Base-by-base conservation (phyloP, 2,113 vertebrate genomes). In the Orcinus orca region DNA sequence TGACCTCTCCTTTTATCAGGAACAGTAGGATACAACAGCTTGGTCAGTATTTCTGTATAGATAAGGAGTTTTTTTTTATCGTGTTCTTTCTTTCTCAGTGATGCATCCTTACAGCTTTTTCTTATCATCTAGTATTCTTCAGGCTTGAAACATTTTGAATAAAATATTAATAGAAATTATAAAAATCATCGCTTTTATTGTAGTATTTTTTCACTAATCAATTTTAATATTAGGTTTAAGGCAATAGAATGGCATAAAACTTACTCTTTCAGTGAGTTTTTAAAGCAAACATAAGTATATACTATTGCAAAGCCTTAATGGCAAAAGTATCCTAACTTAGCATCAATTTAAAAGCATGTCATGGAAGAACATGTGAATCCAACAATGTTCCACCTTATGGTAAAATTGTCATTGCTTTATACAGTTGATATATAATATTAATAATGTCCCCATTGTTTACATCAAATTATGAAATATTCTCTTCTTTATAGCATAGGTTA, bases 1-100 rank as follows among this genome's bases (percentile, higher is more conserved):
- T 97, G 98, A 98, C 97, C 91, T 98, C 95, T 97, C 82, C 90
- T 97, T 98, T 97, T 95, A 98, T 97, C 92, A 93, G 88, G 15
- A 97, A 76, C 77, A 90, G 92, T 84, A 70, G 74, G 82, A 93
- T 91, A 93, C 0, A 96, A 96, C 70, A 97, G 95, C 71, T 71
- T 90, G 93, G 85, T 50, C 20, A 88, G 95, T 97, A 97, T 92
- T 98, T 93, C 91, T 68, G 50, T 70, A 63, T 33, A 90, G 94
- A 97, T 98, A 98, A 97, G 91, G 53, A 97, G 36, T 2, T 15
- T 58, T 67, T 71, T 71, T 73, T 93, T 68, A 8, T 18, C 31
- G 2, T 86, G 31, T n/a, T 62, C 26, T 68, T 67, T 77, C 20
- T 63, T 94, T 58, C 25, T 67, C 12, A 89, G 44, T 6, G 53